phyloP scores from a whole-genome alignment of 2,888 invertebrate genomes.

The Eristalis pertinax region DNA sequence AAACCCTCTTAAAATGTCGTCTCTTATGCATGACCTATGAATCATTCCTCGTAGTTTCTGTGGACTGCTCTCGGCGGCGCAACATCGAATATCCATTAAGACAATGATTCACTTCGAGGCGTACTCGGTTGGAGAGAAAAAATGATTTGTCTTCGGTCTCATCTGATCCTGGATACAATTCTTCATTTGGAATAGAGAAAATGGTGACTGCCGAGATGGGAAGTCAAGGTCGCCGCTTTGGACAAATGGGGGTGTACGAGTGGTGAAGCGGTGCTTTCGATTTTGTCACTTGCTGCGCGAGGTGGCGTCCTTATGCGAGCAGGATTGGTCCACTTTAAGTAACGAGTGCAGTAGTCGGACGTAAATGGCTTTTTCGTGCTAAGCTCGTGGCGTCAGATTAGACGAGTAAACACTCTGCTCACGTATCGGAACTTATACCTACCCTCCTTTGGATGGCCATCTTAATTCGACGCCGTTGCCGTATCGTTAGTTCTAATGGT shows the following conservation, averaged over 20 bases:
- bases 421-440: not conserved
- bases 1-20: slow-evolving; percentile 42
- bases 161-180: not conserved
- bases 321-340: too few species aligned
- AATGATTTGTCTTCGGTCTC: not conserved
- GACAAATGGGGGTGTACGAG: not conserved
- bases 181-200: not conserved
- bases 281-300: not conserved
- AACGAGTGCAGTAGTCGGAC: not conserved
- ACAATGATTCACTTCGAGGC: not conserved
- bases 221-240: not conserved
- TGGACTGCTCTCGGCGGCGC: not conserved
- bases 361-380: slow-evolving; percentile 1
- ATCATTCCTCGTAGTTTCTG: not conserved
- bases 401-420: not conserved
- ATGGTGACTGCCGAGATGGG: not conserved
- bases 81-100: slow-evolving; percentile 44
- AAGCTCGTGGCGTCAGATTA: not conserved
- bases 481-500: not conserved
- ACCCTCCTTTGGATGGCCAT: not conserved
- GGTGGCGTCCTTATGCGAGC: not conserved
- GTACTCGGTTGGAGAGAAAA: not conserved
- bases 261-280: not conserved
- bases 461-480: not conserved
- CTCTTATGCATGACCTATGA: slow-evolving; percentile 48